phyloP scores from a whole-genome alignment of 2,797 vertebrate species.

The Atherinosoma microstoma region DNA sequence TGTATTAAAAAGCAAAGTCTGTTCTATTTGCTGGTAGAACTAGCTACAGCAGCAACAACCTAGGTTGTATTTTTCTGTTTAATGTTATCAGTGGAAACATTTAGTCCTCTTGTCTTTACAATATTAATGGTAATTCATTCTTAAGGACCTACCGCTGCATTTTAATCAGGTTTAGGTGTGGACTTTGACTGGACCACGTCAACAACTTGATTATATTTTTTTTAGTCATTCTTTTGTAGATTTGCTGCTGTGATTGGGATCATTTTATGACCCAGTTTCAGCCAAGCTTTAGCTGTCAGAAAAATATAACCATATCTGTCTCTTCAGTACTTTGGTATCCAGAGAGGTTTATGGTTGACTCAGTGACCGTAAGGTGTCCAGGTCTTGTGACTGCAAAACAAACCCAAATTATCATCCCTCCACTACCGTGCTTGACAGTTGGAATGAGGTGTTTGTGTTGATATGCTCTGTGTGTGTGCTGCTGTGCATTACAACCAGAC shows the following conservation, averaged over 20 bases:
- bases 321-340: too few relatives aligned
- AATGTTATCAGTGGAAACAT: too few relatives aligned
- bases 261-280: not conserved
- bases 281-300: not conserved
- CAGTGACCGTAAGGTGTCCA: too few relatives aligned
- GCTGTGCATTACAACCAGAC: not conserved
- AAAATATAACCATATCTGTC: not conserved
- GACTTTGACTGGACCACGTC: not conserved
- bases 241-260: not conserved
- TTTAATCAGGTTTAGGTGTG: not conserved
- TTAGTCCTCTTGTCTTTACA: not conserved
- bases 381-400: too few relatives aligned
- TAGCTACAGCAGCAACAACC: too few relatives aligned
- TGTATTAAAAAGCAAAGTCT: too few relatives aligned
- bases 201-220: not conserved
- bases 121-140: not conserved
- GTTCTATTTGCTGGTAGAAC: too few relatives aligned
- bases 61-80: too few relatives aligned
- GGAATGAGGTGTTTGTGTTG: not conserved
- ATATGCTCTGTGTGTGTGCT: too few relatives aligned
- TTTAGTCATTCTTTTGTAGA: not conserved
- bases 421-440: too few relatives aligned
- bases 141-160: not conserved
- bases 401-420: too few relatives aligned
- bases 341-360: too few relatives aligned